Evolutionary conservation across 2,113 vertebrate genomes (phyloP), one percentile per base, ranked within the genome.

Genomic region (Solenodon paradoxus): DNA sequence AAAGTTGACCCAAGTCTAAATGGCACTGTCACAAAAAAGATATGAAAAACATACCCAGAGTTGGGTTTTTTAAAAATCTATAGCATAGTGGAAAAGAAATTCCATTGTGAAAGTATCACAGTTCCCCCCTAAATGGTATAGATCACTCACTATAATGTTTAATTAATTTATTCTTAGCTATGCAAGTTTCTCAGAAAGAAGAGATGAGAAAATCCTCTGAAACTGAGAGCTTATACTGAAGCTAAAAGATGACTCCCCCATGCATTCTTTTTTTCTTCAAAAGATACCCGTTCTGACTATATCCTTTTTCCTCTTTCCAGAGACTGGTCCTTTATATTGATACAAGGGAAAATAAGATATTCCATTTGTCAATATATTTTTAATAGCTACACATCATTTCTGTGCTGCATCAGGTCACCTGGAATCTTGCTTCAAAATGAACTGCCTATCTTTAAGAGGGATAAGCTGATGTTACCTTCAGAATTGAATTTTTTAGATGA

Each of bases 401-500:
- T 42, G 0, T 71, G 59, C 35, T 86, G 45, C 42, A 26, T 3
- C 59, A 20, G 7, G 35, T 66, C 82, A 89, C 20, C 1, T 88
- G 10, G 22, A 88, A 85, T 91, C 40, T 93, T 53, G 9, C 68
- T 86, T 12, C 51, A 83, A 63, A 94, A 15, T 75, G 15, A 90
- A 75, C 24, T 74, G 47, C 47, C 66, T 49, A 32, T 53, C 57
- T 93, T 95, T 42, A 57, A 66, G 64, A 59, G 35, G 83, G 42
- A 47, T 82, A 74, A 89, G 59, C 53, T 78, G 61, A 88, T 93
- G 32, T 57, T 95, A 55, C 47, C 90, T 77, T 26, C 19, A 89
- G 35, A 86, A 89, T 3, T 66, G 26, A 94, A 94, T 72, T 85
- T 86, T 92, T 85, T 75, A 35, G n/a, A 74, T 88, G 53, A 78